Percentiles rank a stretch among this genome's conserved stretches.
These are phyloP conservation scores for Epizoanthus scotinus DNA, from an alignment of 92 coral and sea anemone species.

Conservation along the genomic window DNA sequence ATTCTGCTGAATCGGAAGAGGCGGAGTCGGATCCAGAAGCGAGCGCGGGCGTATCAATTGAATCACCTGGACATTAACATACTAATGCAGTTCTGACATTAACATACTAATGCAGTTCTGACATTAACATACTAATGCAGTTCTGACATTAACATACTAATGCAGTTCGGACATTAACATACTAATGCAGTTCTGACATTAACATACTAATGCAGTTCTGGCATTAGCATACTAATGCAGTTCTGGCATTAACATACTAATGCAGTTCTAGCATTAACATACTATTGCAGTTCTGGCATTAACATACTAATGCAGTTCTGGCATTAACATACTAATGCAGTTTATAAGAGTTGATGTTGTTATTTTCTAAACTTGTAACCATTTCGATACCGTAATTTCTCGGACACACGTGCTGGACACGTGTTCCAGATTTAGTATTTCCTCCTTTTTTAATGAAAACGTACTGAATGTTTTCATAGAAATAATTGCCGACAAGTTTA, in stretches of 20 bases:
- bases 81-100: background rate
- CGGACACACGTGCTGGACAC: too few relatives aligned
- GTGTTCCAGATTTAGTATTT: too few relatives aligned
- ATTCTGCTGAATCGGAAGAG: constrained; percentile 2
- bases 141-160: too few relatives aligned
- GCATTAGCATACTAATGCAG: too few relatives aligned
- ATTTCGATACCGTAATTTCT: too few relatives aligned
- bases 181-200: background rate
- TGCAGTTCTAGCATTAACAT: background rate
- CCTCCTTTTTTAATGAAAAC: too few relatives aligned
- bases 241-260: background rate
- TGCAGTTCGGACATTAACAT: background rate
- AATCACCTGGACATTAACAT: background rate
- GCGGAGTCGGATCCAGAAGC: background rate
- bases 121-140: background rate
- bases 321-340: background rate
- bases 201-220: background rate
- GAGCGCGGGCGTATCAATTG: background rate
- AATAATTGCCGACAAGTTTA: too few relatives aligned
- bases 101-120: background rate
- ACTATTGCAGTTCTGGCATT: background rate
- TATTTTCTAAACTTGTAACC: background rate
- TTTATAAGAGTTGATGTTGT: background rate
- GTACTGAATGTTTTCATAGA: too few relatives aligned
- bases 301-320: background rate